Conservation (phyloP, 2,797 vertebrate genomes). For the Neoniphon sammara region DNA sequence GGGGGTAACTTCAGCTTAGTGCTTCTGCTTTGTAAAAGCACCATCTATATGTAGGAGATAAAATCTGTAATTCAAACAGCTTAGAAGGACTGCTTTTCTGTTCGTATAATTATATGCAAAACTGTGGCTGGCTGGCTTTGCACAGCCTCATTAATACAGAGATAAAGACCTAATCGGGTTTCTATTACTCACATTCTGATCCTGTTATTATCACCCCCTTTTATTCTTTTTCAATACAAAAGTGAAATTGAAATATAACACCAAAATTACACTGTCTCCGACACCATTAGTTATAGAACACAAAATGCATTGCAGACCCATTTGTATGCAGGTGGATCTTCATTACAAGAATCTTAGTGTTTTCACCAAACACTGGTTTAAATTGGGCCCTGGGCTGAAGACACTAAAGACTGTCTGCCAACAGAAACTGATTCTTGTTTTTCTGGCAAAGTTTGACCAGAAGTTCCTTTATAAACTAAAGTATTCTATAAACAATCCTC, state of each 20-base stretch:
- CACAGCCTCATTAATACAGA: constrained; percentile 30
- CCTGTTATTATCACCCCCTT: constrained; percentile 12
- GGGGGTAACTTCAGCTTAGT: constrained; percentile 19
- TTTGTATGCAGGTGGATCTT: not conserved
- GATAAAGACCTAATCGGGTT: constrained; percentile 35
- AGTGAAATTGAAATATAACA: constrained; percentile 2
- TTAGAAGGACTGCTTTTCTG: constrained; percentile 19
- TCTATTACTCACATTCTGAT: constrained; percentile 6
- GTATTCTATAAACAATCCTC: not conserved
- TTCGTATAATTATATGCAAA: constrained; percentile 43
- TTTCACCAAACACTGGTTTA: not conserved
- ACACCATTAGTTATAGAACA: no score
- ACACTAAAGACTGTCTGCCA: constrained; percentile 1
- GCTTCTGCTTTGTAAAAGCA: constrained; percentile 37
- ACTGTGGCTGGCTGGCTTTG: constrained; percentile 27
- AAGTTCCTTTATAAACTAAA: no score
- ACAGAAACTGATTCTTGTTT: not conserved
- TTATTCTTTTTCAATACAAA: constrained; percentile 26
- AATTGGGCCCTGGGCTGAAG: not conserved
- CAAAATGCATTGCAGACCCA: not conserved
- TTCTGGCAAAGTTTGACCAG: not conserved
- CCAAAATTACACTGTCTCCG: constrained; percentile 4
- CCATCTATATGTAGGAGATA: constrained; percentile 19
- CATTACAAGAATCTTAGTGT: not conserved
- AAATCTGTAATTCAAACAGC: constrained; percentile 22